Conservation (phyloP, 2,888 invertebrate species). For the Epinotia brunnichana region DNA sequence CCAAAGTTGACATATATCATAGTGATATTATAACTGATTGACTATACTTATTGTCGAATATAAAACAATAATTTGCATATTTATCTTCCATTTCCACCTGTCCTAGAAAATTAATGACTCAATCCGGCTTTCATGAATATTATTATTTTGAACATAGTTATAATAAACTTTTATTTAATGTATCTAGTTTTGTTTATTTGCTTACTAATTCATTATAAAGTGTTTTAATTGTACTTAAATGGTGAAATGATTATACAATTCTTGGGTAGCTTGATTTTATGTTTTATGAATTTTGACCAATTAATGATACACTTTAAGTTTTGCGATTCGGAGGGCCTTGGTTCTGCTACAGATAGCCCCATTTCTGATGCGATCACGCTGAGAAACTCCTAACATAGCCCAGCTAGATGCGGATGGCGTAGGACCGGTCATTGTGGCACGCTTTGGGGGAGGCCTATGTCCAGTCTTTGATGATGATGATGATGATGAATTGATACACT, state of each 20-base stretch:
- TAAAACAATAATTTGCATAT: slow-evolving; percentile 7
- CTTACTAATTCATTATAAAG: slow-evolving; percentile 37
- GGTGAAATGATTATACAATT: slow-evolving; percentile 6
- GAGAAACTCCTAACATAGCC: too few species aligned
- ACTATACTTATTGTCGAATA: neutral
- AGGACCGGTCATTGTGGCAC: too few species aligned
- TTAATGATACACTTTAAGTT: too few species aligned
- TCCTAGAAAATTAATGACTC: slow-evolving; percentile 33
- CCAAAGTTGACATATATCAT: neutral
- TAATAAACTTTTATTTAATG: slow-evolving; percentile 34
- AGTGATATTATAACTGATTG: neutral
- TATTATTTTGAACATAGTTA: slow-evolving; percentile 32
- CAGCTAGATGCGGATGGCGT: too few species aligned
- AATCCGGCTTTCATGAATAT: slow-evolving; percentile 36
- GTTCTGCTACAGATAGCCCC: too few species aligned
- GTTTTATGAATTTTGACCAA: too few species aligned
- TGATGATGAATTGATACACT: too few species aligned
- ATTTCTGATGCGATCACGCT: too few species aligned
- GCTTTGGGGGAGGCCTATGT: too few species aligned
- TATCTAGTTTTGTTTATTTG: slow-evolving; percentile 36
- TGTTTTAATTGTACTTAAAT: slow-evolving; percentile 30
- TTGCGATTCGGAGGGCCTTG: too few species aligned
- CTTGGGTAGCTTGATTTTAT: neutral
- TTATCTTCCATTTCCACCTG: slow-evolving; percentile 9
- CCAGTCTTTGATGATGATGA: too few species aligned